phyloP scores from a whole-genome alignment of 2,797 vertebrate genomes.

The Pelodytes ibericus region DNA sequence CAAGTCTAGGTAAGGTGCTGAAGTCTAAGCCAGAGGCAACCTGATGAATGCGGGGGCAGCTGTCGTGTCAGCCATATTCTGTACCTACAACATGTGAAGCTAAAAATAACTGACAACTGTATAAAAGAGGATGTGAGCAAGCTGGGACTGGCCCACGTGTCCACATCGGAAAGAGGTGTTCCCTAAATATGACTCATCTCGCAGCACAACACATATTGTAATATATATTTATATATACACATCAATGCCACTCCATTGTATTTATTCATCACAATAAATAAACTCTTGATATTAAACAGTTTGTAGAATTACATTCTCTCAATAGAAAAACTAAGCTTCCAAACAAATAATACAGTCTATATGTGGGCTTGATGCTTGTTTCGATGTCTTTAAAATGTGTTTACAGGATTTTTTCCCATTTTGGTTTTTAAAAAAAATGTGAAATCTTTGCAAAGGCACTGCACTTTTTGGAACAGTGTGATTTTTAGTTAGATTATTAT shows the following conservation, averaged over 20 bases:
- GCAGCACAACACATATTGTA: conserved; percentile 23
- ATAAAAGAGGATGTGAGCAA: conserved; percentile 17
- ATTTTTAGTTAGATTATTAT: too few relatives aligned
- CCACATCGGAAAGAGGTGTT: conserved; percentile 15
- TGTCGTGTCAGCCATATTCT: too few relatives aligned
- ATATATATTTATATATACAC: conserved; percentile 54
- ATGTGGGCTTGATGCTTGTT: too few relatives aligned
- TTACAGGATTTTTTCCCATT: too few relatives aligned
- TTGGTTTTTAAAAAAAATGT: too few relatives aligned
- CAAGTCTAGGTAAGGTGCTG: not conserved
- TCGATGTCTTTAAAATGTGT: too few relatives aligned
- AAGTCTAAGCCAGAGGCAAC: not conserved
- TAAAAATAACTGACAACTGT: not conserved
- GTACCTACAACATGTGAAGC: too few relatives aligned
- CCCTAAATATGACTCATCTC: conserved; percentile 6
- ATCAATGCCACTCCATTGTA: conserved; percentile 43
- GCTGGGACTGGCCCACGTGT: conserved; percentile 26
- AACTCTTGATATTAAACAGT: conserved; percentile 48
- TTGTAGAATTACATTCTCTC: too few relatives aligned
- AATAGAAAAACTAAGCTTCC: too few relatives aligned
- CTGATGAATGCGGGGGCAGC: not conserved
- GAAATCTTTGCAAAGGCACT: too few relatives aligned
- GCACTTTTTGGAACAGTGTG: too few relatives aligned
- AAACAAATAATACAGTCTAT: too few relatives aligned
- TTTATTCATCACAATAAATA: conserved; percentile 57